Evolutionary conservation across 2,888 invertebrate genomes (phyloP).

Genomic region (Dioctria linearis): DNA sequence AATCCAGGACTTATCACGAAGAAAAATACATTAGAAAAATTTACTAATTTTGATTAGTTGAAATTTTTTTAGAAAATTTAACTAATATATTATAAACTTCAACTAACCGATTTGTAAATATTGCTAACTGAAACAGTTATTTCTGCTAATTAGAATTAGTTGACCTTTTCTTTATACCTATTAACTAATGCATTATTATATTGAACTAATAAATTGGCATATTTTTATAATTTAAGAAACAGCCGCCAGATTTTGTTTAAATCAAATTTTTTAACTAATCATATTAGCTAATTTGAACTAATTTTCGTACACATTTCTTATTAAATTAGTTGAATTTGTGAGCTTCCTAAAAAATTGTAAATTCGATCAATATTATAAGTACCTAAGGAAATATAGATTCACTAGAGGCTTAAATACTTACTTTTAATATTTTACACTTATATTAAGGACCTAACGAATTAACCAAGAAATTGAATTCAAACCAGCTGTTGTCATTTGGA

Average conservation of each 20-base stretch:
- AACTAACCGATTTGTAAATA: slow-evolving; percentile 3
- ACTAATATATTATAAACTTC: slow-evolving; percentile 10
- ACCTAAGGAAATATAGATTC: too few relatives aligned
- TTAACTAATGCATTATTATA: slow-evolving; percentile 15
- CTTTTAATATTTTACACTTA: too few relatives aligned
- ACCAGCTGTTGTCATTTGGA: too few relatives aligned
- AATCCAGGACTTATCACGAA: too few relatives aligned
- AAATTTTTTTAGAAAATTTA: not conserved
- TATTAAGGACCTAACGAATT: too few relatives aligned
- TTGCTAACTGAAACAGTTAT: not conserved
- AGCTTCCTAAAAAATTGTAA: not conserved
- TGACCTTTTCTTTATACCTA: not conserved
- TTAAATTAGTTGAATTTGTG: not conserved
- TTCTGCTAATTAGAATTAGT: slow-evolving; percentile 9
- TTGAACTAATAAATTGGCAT: not conserved
- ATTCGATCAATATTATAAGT: not conserved
- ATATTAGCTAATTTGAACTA: not conserved
- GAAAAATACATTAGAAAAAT: slow-evolving; percentile 13
- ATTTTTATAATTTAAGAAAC: not conserved
- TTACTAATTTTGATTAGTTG: not conserved
- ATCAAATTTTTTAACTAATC: slow-evolving; percentile 1
- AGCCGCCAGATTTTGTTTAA: not conserved
- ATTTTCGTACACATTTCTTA: slow-evolving; percentile 4
- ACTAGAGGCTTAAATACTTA: too few relatives aligned
- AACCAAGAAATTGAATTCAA: too few relatives aligned